A percentile compares a stretch with the other conserved stretches of the same genome.
Evolutionary conservation across 2,797 vertebrate genomes (phyloP).

Genomic region (Euthynnus affinis): DNA sequence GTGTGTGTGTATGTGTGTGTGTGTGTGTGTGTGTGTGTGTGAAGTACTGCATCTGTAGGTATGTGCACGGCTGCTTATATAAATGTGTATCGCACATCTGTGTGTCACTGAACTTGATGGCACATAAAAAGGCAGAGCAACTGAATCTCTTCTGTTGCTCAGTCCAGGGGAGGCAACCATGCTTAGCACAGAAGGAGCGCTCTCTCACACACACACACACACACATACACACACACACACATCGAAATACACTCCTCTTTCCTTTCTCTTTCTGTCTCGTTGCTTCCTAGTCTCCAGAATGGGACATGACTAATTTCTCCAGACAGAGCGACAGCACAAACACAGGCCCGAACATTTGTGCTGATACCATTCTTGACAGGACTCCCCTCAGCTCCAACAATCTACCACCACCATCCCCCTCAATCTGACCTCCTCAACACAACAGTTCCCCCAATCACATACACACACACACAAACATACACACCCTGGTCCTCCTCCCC

Average conservation of each 20-base stretch:
- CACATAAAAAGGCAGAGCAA: slow-evolving; percentile 59
- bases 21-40: slow-evolving; percentile 4
- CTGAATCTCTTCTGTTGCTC: slow-evolving; percentile 44
- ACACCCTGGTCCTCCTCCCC: slow-evolving; percentile 20
- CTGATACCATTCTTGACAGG: slow-evolving; percentile 71
- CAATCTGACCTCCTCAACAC: slow-evolving; percentile 54
- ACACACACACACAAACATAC: slow-evolving; percentile 10
- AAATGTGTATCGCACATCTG: slow-evolving; percentile 20
- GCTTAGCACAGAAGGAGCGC: slow-evolving; percentile 21
- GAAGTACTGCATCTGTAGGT: slow-evolving; percentile 21
- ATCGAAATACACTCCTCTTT: slow-evolving; percentile 4
- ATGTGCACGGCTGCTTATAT: neutral
- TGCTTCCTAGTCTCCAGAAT: slow-evolving; percentile 52
- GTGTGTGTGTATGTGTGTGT: slow-evolving; percentile 13
- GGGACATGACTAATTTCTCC: slow-evolving; percentile 73
- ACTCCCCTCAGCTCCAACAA: slow-evolving; percentile 55
- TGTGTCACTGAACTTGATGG: slow-evolving; percentile 50
- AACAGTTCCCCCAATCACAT: slow-evolving; percentile 3
- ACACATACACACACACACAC: slow-evolving; percentile 17
- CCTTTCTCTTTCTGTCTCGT: slow-evolving; percentile 24
- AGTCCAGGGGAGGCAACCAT: slow-evolving; percentile 27
- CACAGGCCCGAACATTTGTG: slow-evolving; percentile 57
- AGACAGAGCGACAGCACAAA: slow-evolving; percentile 72
- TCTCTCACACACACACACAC: slow-evolving; percentile 18
- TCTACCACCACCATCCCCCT: slow-evolving; percentile 9